These are phyloP conservation scores for Lethocerus indicus DNA, from an alignment of 1,140 invertebrate genomes.

Conservation along the genomic window DNA sequence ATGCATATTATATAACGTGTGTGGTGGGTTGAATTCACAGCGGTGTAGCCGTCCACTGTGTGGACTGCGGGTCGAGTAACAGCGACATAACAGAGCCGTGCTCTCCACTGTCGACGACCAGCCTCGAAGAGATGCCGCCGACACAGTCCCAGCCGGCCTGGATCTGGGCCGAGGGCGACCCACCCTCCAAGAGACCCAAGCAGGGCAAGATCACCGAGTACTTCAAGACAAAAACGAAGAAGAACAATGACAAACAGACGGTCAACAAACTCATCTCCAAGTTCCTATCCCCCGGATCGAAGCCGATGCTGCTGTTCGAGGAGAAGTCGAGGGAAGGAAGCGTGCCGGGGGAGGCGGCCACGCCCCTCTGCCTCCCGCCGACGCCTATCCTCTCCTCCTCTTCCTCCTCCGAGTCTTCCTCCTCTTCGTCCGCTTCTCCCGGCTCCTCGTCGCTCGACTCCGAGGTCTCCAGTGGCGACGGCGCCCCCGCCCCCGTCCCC, in stretches of 20 bases:
- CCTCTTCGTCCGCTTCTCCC: not conserved
- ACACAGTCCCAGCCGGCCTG: conserved; percentile 29
- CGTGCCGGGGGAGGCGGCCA: not conserved
- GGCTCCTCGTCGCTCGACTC: no score
- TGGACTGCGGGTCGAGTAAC: conserved; percentile 38
- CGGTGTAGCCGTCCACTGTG: conserved; percentile 48
- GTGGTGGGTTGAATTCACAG: no score
- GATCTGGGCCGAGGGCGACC: conserved; percentile 17
- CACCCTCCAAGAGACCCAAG: conserved; percentile 22
- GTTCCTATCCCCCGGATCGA: not conserved
- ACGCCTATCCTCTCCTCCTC: not conserved
- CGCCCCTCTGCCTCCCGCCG: not conserved
- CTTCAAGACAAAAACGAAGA: conserved; percentile 60
- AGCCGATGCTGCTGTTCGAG: not conserved
- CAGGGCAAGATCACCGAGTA: conserved; percentile 62
- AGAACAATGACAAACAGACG: conserved; percentile 12
- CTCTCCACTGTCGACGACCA: conserved; percentile 45
- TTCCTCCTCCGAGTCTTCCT: not conserved
- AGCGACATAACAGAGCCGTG: conserved; percentile 65
- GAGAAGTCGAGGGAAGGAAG: not conserved
- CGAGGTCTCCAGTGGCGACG: not conserved
- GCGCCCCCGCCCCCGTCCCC: not conserved
- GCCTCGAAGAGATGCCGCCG: conserved; percentile 28
- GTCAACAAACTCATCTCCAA: not conserved
- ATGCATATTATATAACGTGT: no score